Evolutionary conservation across 2,797 vertebrate genomes (phyloP).

Genomic region (Microchirus variegatus): DNA sequence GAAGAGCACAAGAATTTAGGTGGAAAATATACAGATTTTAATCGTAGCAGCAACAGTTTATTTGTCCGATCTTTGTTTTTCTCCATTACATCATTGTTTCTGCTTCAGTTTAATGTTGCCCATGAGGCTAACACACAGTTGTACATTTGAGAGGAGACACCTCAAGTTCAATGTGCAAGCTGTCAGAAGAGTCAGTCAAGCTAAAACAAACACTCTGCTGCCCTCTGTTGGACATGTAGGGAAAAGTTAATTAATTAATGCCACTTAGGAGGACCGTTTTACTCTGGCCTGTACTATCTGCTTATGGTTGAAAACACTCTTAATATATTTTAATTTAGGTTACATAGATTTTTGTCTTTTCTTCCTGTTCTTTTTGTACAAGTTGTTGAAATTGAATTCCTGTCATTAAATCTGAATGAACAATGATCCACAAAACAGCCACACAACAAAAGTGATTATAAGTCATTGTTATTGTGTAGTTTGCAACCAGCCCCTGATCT

Average conservation of each 20-base stretch:
- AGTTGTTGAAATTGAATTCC: not conserved
- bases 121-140: too few species aligned
- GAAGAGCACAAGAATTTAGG: too few species aligned
- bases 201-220: slow-evolving; percentile 64
- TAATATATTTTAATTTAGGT: not conserved
- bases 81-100: too few species aligned
- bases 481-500: not conserved
- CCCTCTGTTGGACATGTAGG: slow-evolving; percentile 72
- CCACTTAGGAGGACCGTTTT: not conserved
- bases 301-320: not conserved
- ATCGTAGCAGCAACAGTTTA: too few species aligned
- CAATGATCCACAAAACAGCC: not conserved
- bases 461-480: not conserved
- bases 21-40: too few species aligned
- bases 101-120: too few species aligned
- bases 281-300: not conserved
- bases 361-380: not conserved
- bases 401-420: not conserved
- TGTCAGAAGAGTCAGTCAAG: slow-evolving; percentile 19
- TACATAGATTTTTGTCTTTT: not conserved
- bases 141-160: not conserved
- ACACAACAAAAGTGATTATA: not conserved
- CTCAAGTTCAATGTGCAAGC: not conserved
- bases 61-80: too few species aligned
- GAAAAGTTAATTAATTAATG: not conserved